These are phyloP conservation scores for Ephestia elutella DNA, from an alignment of 1,140 invertebrate species.

Conservation along the genomic window DNA sequence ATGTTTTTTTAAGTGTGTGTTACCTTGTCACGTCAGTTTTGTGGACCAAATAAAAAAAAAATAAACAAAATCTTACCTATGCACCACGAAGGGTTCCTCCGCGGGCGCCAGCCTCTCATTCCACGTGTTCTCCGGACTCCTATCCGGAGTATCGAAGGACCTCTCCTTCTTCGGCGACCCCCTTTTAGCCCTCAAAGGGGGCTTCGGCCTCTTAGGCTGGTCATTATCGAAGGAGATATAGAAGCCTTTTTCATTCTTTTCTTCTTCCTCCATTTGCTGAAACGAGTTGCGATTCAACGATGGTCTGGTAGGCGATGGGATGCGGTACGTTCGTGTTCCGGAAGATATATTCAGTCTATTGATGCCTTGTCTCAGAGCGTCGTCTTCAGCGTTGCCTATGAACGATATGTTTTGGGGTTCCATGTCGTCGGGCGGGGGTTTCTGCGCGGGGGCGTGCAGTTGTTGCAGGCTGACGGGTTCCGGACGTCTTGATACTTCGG, in stretches of 20 bases:
- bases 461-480: constrained; percentile 63
- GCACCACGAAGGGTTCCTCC: constrained; percentile 38
- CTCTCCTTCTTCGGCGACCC: constrained; percentile 85
- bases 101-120: constrained; percentile 24
- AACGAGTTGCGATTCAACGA: constrained; percentile 82
- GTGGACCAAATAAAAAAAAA: too few species aligned
- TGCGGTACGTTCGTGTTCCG: constrained; percentile 89
- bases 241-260: constrained; percentile 89
- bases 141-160: constrained; percentile 50
- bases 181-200: constrained; percentile 84
- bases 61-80: constrained; percentile 11
- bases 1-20: too few species aligned
- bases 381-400: constrained; percentile 81
- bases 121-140: constrained; percentile 50
- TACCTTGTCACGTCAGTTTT: too few species aligned
- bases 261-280: constrained; percentile 75
- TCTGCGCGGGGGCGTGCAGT: constrained; percentile 71
- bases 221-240: constrained; percentile 95
- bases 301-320: constrained; percentile 87
- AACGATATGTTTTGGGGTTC: constrained; percentile 94
- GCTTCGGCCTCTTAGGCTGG: constrained; percentile 90
- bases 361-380: constrained; percentile 78
- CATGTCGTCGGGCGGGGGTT: constrained; percentile 85
- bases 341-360: constrained; percentile 87
- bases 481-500: constrained; percentile 34